Percentiles rank a stretch among this genome's conserved stretches.
Evolutionary conservation across 2,797 vertebrate species (phyloP).

Genomic region (Crypturellus tataupa): DNA sequence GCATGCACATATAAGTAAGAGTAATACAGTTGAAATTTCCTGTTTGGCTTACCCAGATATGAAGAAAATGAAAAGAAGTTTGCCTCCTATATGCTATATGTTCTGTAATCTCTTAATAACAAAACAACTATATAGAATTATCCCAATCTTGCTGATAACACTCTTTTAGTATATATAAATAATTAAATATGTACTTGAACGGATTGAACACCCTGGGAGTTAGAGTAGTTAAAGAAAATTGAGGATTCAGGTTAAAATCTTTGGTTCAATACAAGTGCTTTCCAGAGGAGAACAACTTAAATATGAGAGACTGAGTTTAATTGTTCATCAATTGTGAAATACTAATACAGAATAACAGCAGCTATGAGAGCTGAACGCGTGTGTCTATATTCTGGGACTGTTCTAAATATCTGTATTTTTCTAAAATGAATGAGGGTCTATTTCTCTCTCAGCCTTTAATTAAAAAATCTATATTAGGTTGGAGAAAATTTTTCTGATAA

Average conservation of each 20-base stretch:
- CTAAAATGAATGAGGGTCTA: not conserved
- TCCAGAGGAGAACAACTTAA: not conserved
- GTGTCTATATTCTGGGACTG: not conserved
- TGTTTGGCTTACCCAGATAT: not conserved
- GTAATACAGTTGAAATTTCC: not conserved
- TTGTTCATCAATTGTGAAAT: not conserved
- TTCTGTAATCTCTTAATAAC: not conserved
- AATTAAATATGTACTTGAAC: not conserved
- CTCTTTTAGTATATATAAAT: not conserved
- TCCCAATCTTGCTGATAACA: not conserved
- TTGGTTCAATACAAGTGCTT: not conserved
- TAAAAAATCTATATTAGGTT: not conserved
- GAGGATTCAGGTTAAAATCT: not conserved
- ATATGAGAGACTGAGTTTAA: accelerated
- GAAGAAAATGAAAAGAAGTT: not conserved
- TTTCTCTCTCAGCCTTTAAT: not conserved
- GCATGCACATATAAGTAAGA: not conserved
- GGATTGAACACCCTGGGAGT: not conserved
- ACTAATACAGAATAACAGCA: not conserved
- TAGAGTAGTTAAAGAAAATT: not conserved
- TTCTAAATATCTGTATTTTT: not conserved
- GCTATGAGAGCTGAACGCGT: not conserved
- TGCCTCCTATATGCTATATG: accelerated
- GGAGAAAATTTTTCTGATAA: not conserved
- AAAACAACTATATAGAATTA: not conserved